Conservation (phyloP, 2,797 vertebrate genomes). For the Periophthalmus magnuspinnatus region DNA sequence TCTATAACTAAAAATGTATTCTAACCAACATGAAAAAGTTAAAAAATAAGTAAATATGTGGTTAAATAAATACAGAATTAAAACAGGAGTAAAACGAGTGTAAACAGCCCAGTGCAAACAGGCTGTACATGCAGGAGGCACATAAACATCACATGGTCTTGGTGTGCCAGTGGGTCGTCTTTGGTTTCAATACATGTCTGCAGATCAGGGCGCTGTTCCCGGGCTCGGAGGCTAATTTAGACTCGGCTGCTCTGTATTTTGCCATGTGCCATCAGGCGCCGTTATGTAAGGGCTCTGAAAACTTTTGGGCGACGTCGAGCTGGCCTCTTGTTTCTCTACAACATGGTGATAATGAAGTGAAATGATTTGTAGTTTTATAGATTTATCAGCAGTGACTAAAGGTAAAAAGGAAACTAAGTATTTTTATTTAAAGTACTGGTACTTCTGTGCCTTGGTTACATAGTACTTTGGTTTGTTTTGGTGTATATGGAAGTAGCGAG, state of each 20-base stretch:
- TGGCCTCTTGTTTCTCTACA: slow-evolving; percentile 7
- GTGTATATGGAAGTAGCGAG: no score
- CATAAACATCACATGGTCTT: slow-evolving; percentile 3
- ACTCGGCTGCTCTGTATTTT: slow-evolving; percentile 20
- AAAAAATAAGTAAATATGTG: no score
- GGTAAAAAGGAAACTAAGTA: no score
- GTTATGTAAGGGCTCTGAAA: slow-evolving; percentile 32
- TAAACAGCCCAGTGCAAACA: not conserved
- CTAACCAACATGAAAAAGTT: no score
- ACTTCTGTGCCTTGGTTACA: no score
- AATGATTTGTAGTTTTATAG: no score
- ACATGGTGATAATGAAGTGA: not conserved
- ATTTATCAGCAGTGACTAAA: no score
- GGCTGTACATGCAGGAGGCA: not conserved
- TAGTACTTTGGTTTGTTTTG: no score
- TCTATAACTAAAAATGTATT: no score
- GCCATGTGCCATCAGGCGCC: slow-evolving; percentile 23
- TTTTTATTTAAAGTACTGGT: no score
- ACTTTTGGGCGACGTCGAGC: slow-evolving; percentile 29
- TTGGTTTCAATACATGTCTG: slow-evolving; percentile 9
- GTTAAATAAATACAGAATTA: no score
- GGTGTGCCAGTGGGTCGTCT: not conserved
- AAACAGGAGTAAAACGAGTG: not conserved
- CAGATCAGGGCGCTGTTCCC: slow-evolving; percentile 24
- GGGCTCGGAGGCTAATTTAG: slow-evolving; percentile 27